A percentile compares a stretch with the other conserved stretches of the same genome.
Conservation (phyloP, 2,797 vertebrate species). For the Megalops cyprinoides region DNA sequence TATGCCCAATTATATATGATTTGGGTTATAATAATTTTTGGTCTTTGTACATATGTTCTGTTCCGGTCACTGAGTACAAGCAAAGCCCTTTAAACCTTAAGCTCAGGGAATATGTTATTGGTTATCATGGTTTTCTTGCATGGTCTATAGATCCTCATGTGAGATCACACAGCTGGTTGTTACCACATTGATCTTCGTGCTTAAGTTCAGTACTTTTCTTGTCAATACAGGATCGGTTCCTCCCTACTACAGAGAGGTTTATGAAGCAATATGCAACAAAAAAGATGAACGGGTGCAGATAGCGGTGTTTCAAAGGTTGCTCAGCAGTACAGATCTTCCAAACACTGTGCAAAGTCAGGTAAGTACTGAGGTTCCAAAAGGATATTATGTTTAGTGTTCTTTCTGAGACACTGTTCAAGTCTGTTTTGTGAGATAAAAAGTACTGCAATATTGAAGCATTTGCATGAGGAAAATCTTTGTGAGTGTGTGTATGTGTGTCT, state of each 20-base stretch:
- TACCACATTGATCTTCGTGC: not conserved
- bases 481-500: not conserved
- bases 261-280: slow-evolving; percentile 73
- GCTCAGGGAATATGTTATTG: not conserved
- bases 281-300: slow-evolving; percentile 57
- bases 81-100: not conserved
- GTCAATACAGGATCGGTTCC: slow-evolving; percentile 74
- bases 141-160: not conserved
- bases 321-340: slow-evolving; percentile 69
- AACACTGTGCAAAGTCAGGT: slow-evolving; percentile 70
- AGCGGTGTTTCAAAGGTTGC: slow-evolving; percentile 46
- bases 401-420: not conserved
- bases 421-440: not conserved
- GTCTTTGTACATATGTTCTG: not conserved
- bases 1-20: not conserved
- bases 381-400: not conserved
- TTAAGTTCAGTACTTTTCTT: not conserved
- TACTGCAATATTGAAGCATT: not conserved
- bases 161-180: not conserved
- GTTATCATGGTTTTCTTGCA: not conserved
- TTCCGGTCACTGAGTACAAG: not conserved
- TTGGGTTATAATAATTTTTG: not conserved
- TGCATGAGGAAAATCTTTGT: not conserved
- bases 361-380: slow-evolving; percentile 28
- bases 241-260: slow-evolving; percentile 79